Evolutionary conservation across 2,113 vertebrate genomes (phyloP).

Genomic region (Ctenomys sociabilis): DNA sequence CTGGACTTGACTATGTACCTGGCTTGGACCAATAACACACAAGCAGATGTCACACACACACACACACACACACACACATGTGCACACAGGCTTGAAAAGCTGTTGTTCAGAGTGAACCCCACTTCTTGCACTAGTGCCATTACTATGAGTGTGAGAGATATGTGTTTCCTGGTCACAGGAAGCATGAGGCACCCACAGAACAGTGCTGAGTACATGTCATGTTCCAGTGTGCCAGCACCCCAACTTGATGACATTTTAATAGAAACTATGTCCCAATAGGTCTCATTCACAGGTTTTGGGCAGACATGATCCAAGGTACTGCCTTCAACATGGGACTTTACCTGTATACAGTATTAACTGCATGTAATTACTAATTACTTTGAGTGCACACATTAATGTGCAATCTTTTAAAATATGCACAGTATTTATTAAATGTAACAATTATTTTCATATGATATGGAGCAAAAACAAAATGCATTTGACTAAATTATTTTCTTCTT

Average conservation of each 20-base stretch:
- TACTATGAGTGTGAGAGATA: background rate
- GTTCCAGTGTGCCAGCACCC: background rate
- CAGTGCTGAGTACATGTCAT: background rate
- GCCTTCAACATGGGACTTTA: background rate
- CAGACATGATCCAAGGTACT: background rate
- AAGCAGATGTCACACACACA: background rate
- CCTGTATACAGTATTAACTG: background rate
- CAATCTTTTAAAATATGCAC: background rate
- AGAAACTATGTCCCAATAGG: background rate
- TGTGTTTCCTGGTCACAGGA: too few species aligned
- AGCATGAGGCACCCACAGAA: too few species aligned
- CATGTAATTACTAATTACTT: background rate
- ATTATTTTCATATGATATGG: background rate
- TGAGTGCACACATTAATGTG: background rate
- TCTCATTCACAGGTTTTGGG: background rate
- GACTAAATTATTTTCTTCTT: background rate
- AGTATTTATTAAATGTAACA: background rate
- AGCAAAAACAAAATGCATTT: background rate
- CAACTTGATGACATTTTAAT: background rate
- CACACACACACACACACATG: background rate
- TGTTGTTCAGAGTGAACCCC: accelerated
- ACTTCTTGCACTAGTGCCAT: too few species aligned
- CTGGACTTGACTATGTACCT: too few species aligned
- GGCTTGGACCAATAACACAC: background rate
- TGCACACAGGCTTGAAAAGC: background rate